Evolutionary conservation across 2,113 vertebrate species (phyloP).

Genomic region (Recurvirostra avosetta): DNA sequence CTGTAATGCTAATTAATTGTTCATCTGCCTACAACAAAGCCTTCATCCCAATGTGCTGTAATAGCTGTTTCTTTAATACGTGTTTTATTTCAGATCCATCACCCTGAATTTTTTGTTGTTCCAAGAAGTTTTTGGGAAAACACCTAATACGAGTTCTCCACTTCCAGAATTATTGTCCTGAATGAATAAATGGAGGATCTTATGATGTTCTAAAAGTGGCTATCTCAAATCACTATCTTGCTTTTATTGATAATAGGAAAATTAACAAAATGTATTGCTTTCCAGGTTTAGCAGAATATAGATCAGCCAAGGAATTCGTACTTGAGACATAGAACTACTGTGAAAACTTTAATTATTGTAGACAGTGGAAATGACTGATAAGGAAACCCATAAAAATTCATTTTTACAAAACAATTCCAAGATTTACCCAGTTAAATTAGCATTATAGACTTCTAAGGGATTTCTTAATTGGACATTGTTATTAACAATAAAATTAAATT

Average conservation of each 20-base stretch:
- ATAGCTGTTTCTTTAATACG: background rate
- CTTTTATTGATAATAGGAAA: background rate
- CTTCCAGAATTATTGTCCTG: background rate
- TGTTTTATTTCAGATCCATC: background rate
- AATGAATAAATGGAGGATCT: background rate
- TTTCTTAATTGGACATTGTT: slow-evolving; percentile 51
- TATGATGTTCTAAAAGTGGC: background rate
- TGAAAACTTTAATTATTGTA: background rate
- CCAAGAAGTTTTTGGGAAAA: background rate
- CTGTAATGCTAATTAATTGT: background rate
- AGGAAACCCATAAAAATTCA: background rate
- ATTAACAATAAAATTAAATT: slow-evolving; percentile 53
- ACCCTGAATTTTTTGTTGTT: background rate
- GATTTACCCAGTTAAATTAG: slow-evolving; percentile 36
- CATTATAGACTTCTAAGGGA: slow-evolving; percentile 20
- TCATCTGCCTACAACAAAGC: background rate
- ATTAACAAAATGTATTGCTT: background rate
- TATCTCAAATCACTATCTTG: background rate
- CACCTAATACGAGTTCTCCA: background rate
- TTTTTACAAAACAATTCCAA: slow-evolving; percentile 38
- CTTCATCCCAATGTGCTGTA: background rate
- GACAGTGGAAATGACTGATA: background rate
- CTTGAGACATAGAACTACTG: background rate
- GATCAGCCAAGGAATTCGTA: background rate
- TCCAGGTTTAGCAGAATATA: background rate